Evolutionary conservation across 1,140 invertebrate genomes (phyloP).

Genomic region (Nixonia krombeini): DNA sequence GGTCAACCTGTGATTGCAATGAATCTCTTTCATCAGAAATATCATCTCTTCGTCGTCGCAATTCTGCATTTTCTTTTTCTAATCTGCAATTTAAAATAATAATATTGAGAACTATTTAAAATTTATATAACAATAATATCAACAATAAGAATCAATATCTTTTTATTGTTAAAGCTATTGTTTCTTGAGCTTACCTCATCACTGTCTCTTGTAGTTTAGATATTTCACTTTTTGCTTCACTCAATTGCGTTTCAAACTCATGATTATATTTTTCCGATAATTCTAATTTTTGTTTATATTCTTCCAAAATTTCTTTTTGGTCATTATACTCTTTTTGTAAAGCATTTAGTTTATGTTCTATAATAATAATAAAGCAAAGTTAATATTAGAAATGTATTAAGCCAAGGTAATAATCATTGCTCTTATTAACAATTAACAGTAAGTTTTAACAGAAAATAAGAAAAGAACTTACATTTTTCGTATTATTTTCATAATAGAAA

Average conservation of each 20-base stretch:
- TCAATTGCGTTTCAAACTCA: constrained; percentile 76
- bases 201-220: constrained; percentile 75
- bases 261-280: constrained; percentile 75
- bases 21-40: constrained; percentile 81
- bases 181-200: constrained; percentile 66
- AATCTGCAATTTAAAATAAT: constrained; percentile 51
- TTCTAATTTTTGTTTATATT: constrained; percentile 76
- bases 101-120: background rate
- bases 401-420: too few species aligned
- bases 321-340: constrained; percentile 75
- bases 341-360: constrained; percentile 75
- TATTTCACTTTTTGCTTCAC: constrained; percentile 75
- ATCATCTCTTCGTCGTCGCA: constrained; percentile 75
- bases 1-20: constrained; percentile 78
- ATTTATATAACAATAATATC: too few species aligned
- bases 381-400: too few species aligned
- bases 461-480: too few species aligned
- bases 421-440: too few species aligned
- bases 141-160: too few species aligned
- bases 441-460: too few species aligned
- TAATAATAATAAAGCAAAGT: constrained; percentile 38
- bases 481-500: too few species aligned
- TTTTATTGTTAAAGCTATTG: too few species aligned
- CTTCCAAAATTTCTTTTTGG: constrained; percentile 75
- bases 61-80: constrained; percentile 72